Evolutionary conservation across 2,888 invertebrate genomes (phyloP).

Genomic region (Auanema freiburgensis): DNA sequence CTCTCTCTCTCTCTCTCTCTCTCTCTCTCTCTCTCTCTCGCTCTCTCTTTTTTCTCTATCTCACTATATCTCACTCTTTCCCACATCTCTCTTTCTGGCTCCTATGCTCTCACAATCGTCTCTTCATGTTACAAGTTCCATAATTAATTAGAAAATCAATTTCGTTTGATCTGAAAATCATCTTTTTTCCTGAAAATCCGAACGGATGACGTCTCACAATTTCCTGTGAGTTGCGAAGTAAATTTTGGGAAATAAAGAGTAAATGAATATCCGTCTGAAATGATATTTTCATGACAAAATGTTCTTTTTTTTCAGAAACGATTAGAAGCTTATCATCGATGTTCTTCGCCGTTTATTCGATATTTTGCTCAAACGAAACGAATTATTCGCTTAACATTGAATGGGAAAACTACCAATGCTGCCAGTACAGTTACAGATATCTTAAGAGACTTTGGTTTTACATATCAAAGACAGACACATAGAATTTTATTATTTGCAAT

Average conservation of each 20-base stretch:
- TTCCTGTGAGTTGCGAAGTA: neutral
- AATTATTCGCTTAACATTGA: slow-evolving; percentile 36
- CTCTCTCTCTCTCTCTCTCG: slow-evolving; percentile 4
- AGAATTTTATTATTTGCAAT: slow-evolving; percentile 16
- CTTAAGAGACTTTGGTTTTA: slow-evolving; percentile 37
- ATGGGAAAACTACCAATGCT: slow-evolving; percentile 26
- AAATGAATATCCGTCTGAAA: too few relatives aligned
- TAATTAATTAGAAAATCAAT: too few relatives aligned
- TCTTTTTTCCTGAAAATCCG: neutral
- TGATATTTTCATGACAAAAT: slow-evolving; percentile 3
- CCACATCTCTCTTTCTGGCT: too few relatives aligned
- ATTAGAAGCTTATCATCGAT: slow-evolving; percentile 51
- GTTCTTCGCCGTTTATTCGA: slow-evolving; percentile 55
- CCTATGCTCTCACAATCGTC: too few relatives aligned
- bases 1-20: neutral
- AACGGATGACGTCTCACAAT: neutral
- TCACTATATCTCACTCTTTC: too few relatives aligned
- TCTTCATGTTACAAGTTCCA: too few relatives aligned
- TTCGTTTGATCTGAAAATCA: neutral
- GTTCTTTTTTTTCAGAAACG: slow-evolving; percentile 46
- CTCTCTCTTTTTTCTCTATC: too few relatives aligned
- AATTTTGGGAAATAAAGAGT: neutral
- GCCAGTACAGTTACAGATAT: slow-evolving; percentile 30
- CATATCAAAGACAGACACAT: slow-evolving; percentile 20
- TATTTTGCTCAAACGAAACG: slow-evolving; percentile 54